phyloP scores from a whole-genome alignment of 1,140 invertebrate genomes.

The Thaumetopoea pityocampa region DNA sequence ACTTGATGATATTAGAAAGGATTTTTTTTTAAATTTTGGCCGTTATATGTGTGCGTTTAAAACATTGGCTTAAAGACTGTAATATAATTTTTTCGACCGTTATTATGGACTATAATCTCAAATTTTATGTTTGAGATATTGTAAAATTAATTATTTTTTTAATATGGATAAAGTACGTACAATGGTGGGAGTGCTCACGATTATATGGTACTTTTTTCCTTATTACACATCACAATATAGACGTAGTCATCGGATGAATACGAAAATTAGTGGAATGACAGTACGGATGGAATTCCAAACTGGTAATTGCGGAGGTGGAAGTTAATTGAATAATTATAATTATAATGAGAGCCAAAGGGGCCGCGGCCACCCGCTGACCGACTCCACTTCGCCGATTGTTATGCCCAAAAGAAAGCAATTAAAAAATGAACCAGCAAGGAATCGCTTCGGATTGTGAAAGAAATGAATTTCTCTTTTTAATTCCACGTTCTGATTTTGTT shows the following conservation, averaged over 20 bases:
- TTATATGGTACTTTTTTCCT: not conserved
- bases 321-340: slow-evolving; percentile 73
- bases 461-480: slow-evolving; percentile 25
- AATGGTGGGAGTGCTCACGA: too few relatives aligned
- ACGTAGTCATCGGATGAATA: slow-evolving; percentile 1
- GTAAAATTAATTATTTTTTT: too few relatives aligned
- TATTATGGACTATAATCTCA: too few relatives aligned
- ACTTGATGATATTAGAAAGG: too few relatives aligned
- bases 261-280: slow-evolving; percentile 31
- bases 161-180: too few relatives aligned
- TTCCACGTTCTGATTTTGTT: slow-evolving; percentile 22
- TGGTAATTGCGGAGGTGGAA: slow-evolving; percentile 60
- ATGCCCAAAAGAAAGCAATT: slow-evolving; percentile 68
- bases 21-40: too few relatives aligned
- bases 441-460: slow-evolving; percentile 45
- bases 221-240: slow-evolving; percentile 2
- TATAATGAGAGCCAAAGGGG: slow-evolving; percentile 51
- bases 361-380: slow-evolving; percentile 63
- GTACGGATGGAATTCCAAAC: slow-evolving; percentile 52
- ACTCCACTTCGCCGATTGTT: slow-evolving; percentile 52
- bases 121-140: too few relatives aligned
- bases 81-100: too few relatives aligned
- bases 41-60: too few relatives aligned
- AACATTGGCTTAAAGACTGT: too few relatives aligned
- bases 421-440: slow-evolving; percentile 53